phyloP scores from a whole-genome alignment of 2,113 vertebrate species.

The Tragelaphus buxtoni region DNA sequence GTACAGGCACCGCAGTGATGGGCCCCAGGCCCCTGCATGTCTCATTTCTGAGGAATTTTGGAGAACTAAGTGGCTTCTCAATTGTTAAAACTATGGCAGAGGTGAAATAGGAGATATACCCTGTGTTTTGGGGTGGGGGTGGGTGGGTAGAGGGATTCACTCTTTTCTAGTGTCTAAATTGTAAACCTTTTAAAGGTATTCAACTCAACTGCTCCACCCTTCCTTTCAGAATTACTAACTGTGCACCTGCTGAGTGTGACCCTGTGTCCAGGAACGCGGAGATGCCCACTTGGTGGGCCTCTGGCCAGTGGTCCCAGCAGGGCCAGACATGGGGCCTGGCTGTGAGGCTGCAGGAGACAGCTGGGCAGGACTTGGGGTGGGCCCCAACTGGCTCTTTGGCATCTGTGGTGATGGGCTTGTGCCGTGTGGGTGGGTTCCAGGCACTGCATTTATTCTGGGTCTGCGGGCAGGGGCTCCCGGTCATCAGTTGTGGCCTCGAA shows the following conservation, averaged over 20 bases:
- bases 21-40: neutral
- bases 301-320: neutral
- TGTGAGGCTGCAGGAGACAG: accelerated
- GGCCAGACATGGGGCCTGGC: accelerated
- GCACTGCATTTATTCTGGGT: neutral
- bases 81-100: neutral
- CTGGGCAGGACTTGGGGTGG: neutral
- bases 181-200: neutral
- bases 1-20: too few relatives aligned
- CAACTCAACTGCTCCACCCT: neutral
- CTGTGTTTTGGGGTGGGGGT: neutral
- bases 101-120: neutral
- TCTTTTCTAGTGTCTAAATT: neutral
- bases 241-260: neutral
- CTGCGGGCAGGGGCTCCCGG: neutral
- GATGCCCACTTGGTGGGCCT: neutral
- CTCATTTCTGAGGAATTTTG: neutral
- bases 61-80: neutral
- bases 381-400: neutral
- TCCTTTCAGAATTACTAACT: neutral
- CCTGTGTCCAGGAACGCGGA: neutral
- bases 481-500: neutral
- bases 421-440: neutral
- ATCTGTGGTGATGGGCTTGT: neutral
- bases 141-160: neutral